Percentiles rank a stretch among this genome's conserved stretches.
phyloP scores from a whole-genome alignment of 2,113 vertebrate genomes.

The Entosphenus tridentatus region DNA sequence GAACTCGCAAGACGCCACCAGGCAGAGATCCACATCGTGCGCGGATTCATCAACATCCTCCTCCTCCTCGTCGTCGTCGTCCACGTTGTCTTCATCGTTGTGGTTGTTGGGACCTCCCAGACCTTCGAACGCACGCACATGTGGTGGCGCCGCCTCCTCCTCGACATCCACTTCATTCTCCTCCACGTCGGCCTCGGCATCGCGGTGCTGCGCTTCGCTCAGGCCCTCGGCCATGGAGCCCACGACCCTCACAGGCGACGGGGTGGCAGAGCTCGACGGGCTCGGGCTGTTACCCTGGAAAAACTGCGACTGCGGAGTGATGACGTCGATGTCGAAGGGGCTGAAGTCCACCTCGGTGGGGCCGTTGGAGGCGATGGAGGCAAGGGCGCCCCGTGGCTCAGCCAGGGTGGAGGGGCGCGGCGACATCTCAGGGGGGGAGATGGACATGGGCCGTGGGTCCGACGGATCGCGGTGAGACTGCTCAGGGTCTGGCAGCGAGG shows the following conservation, averaged over 20 bases:
- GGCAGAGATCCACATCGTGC: constrained; percentile 23
- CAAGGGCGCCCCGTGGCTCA: background rate
- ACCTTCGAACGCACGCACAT: too few species aligned
- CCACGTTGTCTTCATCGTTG: constrained; percentile 25
- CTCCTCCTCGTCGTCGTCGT: constrained; percentile 23
- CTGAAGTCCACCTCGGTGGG: constrained; percentile 36
- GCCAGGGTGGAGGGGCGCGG: background rate
- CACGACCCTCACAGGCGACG: constrained; percentile 23
- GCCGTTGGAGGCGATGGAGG: constrained; percentile 24
- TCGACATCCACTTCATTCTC: constrained; percentile 13
- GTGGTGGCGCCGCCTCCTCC: constrained; percentile 12
- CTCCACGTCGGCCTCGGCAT: constrained; percentile 13
- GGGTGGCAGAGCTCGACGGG: constrained; percentile 21
- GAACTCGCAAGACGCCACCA: constrained; percentile 24
- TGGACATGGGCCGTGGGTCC: constrained; percentile 3
- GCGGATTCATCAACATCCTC: constrained; percentile 27
- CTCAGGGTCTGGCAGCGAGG: background rate
- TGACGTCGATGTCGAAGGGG: constrained; percentile 15
- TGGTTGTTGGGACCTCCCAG: too few species aligned
- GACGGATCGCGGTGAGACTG: background rate
- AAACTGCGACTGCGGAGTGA: constrained; percentile 16
- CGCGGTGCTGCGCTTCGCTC: too few species aligned
- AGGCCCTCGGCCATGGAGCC: constrained; percentile 20
- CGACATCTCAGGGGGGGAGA: constrained; percentile 2
- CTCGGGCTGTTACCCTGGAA: constrained; percentile 15